phyloP scores from a whole-genome alignment of 2,888 invertebrate species.

The Amblyteles armatorius region DNA sequence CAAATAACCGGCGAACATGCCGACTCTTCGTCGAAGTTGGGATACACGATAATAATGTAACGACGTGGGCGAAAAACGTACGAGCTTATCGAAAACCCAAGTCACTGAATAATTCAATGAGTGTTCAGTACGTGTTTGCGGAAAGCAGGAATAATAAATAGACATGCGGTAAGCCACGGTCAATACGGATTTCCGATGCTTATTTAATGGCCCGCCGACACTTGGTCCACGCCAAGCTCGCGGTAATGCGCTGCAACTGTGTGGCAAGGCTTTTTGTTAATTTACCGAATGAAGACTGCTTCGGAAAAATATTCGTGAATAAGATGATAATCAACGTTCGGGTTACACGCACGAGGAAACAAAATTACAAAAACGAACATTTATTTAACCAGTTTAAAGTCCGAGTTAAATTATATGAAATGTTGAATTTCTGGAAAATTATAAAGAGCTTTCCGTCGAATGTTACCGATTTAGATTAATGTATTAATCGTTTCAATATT shows the following conservation, averaged over 20 bases:
- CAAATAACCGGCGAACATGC: not conserved
- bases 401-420: too few relatives aligned
- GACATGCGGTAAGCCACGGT: constrained; percentile 60
- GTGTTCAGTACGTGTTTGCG: constrained; percentile 43
- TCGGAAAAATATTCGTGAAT: not conserved
- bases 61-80: not conserved
- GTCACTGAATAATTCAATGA: constrained; percentile 53
- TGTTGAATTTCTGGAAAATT: too few relatives aligned
- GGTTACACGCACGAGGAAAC: not conserved
- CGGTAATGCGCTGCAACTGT: constrained; percentile 9
- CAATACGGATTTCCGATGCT: constrained; percentile 77
- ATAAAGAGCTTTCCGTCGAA: too few relatives aligned
- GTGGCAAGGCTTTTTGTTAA: constrained; percentile 10
- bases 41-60: not conserved
- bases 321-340: not conserved
- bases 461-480: too few relatives aligned
- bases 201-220: constrained; percentile 70
- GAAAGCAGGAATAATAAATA: constrained; percentile 53
- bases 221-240: constrained; percentile 11
- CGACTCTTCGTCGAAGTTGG: not conserved
- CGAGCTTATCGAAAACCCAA: constrained; percentile 48
- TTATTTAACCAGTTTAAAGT: too few relatives aligned
- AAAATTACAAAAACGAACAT: too few relatives aligned
- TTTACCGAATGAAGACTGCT: constrained; percentile 1
- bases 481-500: too few relatives aligned